A percentile compares a stretch with the other conserved stretches of the same genome.
Conservation (phyloP, 2,797 vertebrate genomes). For the Tangara arthus region DNA sequence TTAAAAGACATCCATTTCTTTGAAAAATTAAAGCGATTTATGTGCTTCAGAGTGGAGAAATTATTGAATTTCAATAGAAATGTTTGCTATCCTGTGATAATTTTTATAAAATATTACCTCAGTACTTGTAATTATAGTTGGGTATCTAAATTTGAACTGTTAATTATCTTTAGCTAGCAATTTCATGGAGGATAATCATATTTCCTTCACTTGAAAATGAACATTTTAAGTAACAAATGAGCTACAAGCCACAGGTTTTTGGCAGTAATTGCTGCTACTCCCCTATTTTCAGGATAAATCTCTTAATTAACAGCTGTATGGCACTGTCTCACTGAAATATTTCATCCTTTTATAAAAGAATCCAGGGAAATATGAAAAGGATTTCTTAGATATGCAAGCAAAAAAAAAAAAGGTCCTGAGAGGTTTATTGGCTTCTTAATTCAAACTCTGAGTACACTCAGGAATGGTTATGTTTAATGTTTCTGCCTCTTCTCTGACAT, state of each 20-base stretch:
- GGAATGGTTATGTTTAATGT: background rate
- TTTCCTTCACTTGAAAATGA: slow-evolving; percentile 58
- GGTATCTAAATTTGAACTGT: slow-evolving; percentile 37
- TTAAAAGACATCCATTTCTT: background rate
- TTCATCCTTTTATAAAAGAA: slow-evolving; percentile 24
- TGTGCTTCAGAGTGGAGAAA: background rate
- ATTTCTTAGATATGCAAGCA: background rate
- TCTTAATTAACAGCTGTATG: slow-evolving; percentile 55
- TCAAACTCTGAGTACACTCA: background rate
- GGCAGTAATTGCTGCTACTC: slow-evolving; percentile 36
- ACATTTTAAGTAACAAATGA: slow-evolving; percentile 53
- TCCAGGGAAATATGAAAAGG: background rate
- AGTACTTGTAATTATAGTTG: slow-evolving; percentile 28
- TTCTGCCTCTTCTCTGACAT: background rate
- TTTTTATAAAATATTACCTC: slow-evolving; percentile 35
- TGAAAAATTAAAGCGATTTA: background rate
- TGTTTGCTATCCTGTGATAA: slow-evolving; percentile 4
- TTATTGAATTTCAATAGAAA: slow-evolving; percentile 2
- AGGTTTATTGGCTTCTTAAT: slow-evolving; percentile 14
- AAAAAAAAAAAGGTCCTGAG: background rate
- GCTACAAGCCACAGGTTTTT: slow-evolving; percentile 25
- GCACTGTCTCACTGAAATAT: background rate
- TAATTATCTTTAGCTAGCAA: slow-evolving; percentile 63
- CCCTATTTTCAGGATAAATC: slow-evolving; percentile 50
- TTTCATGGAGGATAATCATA: slow-evolving; percentile 59